Evolutionary conservation across 1,140 invertebrate species (phyloP), one percentile per base, ranked within the genome.

Genomic region (Hylaeus anthracinus): DNA sequence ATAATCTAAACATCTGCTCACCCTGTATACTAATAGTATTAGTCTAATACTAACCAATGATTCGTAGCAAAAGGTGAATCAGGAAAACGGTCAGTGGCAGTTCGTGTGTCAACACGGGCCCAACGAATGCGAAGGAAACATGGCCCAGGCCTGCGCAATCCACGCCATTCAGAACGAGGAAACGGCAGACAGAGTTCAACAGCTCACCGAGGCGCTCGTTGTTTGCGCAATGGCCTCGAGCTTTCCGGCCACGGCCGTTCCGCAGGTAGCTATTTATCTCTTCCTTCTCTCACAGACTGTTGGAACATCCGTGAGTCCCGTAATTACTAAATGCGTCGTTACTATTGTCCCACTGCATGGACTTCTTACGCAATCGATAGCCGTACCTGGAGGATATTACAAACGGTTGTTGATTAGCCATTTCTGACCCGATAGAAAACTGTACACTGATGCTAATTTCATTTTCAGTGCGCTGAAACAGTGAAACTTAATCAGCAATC

Each of bases 21-120:
- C 26, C 26, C 26, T 26, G 26, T 26, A 26, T 26, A 26, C 26
- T 26, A 26, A 26, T 26, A 26, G 26, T 26, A 26, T 26, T 26
- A 26, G 26, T 26, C 26, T 26, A 26, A 26, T 26, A 26, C 3
- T 48, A 15, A 6, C 15, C 6, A 3, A 3, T 2, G 15, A 56
- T 58, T 43, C 4, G 5, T 12, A 94, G 94, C 92, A 94, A 5
- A 66, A 74, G 14, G 85, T 83, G 15, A 60, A 78, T 1, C 12
- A 73, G 4, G 72, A 72, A 70, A 90, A 85, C 72, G 93, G 93
- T 12, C 91, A 89, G n/a, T 95, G 94, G 83, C 66, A 90, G 10
- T 96, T 97, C 88, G 79, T 85, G 37, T 97, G 96, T 81, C 96
- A 97, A 89, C 96, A 97, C 84, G 96, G 96, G 0, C 89, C 93